Conservation (phyloP, 1,140 invertebrate species). For the Heterodera schachtii region DNA sequence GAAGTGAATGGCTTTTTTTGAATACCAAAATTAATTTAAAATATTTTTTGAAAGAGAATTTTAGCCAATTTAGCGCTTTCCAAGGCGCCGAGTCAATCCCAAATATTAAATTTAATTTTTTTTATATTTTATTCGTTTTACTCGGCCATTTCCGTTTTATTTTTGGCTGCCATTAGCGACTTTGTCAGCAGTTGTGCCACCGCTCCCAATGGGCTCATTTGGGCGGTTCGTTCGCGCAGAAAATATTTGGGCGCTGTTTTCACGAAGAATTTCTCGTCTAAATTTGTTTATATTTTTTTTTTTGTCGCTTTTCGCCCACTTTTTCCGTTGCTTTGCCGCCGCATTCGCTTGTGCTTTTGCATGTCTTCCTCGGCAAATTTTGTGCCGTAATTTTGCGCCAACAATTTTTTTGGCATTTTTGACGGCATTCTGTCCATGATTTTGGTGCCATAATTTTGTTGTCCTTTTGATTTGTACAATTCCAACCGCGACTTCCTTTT, state of each 20-base stretch:
- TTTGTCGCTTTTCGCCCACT: neutral
- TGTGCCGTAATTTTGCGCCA: neutral
- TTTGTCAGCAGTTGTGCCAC: conserved; percentile 30
- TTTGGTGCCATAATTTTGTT: neutral
- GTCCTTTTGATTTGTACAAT: neutral
- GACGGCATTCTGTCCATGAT: neutral
- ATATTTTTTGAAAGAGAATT: too few species aligned
- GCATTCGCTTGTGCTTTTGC: neutral
- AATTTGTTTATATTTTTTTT: neutral
- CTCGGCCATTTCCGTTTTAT: conserved; percentile 22
- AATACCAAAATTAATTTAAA: too few species aligned
- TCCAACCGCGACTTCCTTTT: neutral
- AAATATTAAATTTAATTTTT: neutral
- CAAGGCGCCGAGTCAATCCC: too few species aligned
- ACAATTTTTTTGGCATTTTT: conserved; percentile 12
- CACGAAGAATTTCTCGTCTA: conserved; percentile 5
- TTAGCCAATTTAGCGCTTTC: too few species aligned
- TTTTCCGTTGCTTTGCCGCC: neutral
- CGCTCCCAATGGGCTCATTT: conserved; percentile 29
- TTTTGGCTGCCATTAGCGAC: conserved; percentile 31
- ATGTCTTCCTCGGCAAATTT: neutral
- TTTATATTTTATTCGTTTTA: neutral
- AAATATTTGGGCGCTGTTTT: neutral
- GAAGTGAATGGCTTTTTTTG: too few species aligned
- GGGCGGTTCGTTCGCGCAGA: neutral